Conservation (phyloP, 2,113 vertebrate species). For the Narcine bancroftii region DNA sequence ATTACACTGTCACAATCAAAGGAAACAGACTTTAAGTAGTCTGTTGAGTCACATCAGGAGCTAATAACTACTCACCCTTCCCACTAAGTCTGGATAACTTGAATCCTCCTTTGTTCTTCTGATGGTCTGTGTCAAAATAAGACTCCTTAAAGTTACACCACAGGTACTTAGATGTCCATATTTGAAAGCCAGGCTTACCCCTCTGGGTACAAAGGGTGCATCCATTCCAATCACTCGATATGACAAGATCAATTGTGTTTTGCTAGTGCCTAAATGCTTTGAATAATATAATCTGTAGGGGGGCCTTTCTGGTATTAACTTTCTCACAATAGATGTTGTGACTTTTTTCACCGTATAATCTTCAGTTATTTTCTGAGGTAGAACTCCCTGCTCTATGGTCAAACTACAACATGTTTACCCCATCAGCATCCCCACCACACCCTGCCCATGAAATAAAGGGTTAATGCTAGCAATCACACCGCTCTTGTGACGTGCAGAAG, state of each 20-base stretch:
- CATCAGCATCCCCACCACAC: no score
- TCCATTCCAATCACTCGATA: slow-evolving; percentile 44
- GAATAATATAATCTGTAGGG: slow-evolving; percentile 24
- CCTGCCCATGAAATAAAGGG: neutral
- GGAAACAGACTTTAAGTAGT: slow-evolving; percentile 67
- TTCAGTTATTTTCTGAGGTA: neutral
- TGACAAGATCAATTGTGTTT: slow-evolving; percentile 2
- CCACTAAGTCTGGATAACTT: slow-evolving; percentile 63
- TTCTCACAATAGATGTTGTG: slow-evolving; percentile 7
- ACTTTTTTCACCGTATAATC: neutral
- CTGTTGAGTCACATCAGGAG: slow-evolving; percentile 58
- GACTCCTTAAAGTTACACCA: slow-evolving; percentile 66
- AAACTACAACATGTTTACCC: neutral
- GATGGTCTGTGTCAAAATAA: slow-evolving; percentile 68
- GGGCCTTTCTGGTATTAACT: neutral
- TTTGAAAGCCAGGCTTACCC: slow-evolving; percentile 53
- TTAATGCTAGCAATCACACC: neutral
- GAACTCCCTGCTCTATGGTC: neutral
- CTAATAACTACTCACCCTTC: slow-evolving; percentile 69
- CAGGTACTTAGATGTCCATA: slow-evolving; percentile 60
- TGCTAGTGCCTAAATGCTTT: neutral
- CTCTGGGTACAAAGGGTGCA: slow-evolving; percentile 48
- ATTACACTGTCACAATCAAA: slow-evolving; percentile 80
- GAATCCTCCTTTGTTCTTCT: slow-evolving; percentile 68
- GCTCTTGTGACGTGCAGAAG: neutral